Conservation (phyloP, 2,113 vertebrate species). For the Cololabis saira region DNA sequence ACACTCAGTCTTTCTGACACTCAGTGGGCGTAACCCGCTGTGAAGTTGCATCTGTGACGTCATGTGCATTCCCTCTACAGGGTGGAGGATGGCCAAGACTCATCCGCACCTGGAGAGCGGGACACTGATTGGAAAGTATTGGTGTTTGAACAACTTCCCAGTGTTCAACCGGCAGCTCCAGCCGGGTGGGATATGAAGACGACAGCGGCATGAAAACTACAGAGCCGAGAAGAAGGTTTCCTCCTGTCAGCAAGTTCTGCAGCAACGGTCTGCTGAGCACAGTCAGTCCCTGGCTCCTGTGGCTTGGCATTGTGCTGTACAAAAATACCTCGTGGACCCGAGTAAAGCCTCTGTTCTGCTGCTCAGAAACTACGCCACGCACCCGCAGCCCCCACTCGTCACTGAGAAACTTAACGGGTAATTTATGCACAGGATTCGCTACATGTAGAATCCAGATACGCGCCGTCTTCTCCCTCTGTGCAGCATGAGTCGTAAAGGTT, state of each 20-base stretch:
- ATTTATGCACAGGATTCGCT: too few species aligned
- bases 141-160: constrained; percentile 1
- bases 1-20: too few species aligned
- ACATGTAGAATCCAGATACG: too few species aligned
- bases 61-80: too few species aligned
- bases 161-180: constrained; percentile 8
- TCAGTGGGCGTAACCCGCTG: too few species aligned
- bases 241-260: constrained; percentile 55
- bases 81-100: constrained; percentile 28
- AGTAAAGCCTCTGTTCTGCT: constrained; percentile 13
- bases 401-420: too few species aligned
- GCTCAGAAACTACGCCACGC: constrained; percentile 31
- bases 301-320: constrained; percentile 31
- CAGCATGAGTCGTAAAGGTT: too few species aligned
- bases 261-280: constrained; percentile 51
- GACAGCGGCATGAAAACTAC: constrained; percentile 39
- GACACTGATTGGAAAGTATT: constrained; percentile 10
- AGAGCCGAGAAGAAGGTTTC: constrained; percentile 43
- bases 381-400: neutral
- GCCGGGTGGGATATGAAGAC: constrained; percentile 34
- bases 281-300: constrained; percentile 25
- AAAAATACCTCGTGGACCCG: constrained; percentile 23
- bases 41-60: too few species aligned
- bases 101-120: constrained; percentile 15
- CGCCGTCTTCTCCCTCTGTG: too few species aligned